Evolutionary conservation across 2,113 vertebrate species (phyloP), one percentile per base, ranked within the genome.

Genomic region (Fulica atra): DNA sequence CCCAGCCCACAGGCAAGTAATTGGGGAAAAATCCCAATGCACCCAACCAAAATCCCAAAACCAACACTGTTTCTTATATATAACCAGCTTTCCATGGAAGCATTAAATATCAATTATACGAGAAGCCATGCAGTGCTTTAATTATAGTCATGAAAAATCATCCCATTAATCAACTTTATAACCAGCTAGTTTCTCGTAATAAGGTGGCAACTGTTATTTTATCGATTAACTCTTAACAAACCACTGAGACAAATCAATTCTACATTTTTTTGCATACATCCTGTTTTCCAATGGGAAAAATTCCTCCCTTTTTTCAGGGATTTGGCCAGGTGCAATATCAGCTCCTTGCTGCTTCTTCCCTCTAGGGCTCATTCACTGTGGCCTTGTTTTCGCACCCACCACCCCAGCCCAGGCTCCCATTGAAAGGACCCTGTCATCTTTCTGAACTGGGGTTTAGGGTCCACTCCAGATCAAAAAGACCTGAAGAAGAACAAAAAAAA

Each of bases 81-180:
- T 77, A 85, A 92, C 57, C 82, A 87, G 65, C 71, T 85, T 97
- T 86, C 92, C 28, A 48, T 71, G 68, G 35, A 95, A 95, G 91
- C 59, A 80, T 96, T 96, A 94, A 93, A 80, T 96, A 96, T 95
- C 92, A 94, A 92, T 96, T 94, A 96, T 77, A 97, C 1, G 2
- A 95, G 96, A 97, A 98, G 81, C 60, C 86, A 89, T 82, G 91
- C 89, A 92, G 94, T 80, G 90, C 91, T 97, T 98, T 97, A 97
- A 98, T 98, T 97, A 96, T 85, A 95, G 88, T 88, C 57, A 70
- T 73, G 87, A 95, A 88, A 96, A 98, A 97, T 85, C 77, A 83
- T 81, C 90, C 70, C 92, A 97, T 98, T 98, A 96, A 98, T 98
- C 97, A 98, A 93, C 57, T 96, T 93, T 93, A 93, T 98, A 98